Evolutionary conservation across 2,113 vertebrate species (phyloP), one percentile per base, ranked within the genome.

Genomic region (Verasper variegatus): DNA sequence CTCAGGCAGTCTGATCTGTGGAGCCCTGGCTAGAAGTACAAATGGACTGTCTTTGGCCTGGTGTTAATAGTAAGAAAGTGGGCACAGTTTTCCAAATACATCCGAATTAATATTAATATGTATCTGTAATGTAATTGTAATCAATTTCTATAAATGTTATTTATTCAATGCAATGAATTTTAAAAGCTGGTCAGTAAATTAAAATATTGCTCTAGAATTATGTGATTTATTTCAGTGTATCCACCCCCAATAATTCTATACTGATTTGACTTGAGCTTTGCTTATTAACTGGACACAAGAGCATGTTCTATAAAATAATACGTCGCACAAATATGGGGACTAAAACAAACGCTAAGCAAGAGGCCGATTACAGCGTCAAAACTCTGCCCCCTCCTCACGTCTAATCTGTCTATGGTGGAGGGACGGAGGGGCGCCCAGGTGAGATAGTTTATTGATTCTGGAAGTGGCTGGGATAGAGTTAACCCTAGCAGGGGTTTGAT

Each of bases 401-500:
- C 31, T 31, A 31, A 7, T 31, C 31, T 31, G 31, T 31, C 5
- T 31, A 6, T 31, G 31, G 31, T 31, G 31, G 31, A 31, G 31
- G 31, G 31, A 31, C 6, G 31, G 6, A 31, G 31, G 31, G 31
- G 31, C 31, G 31, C 54, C 55, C 79, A 82, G 80, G 80, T 87
- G 82, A 89, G 81, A 77, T 72, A 74, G 62, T 84, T 88, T 85
- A 89, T 86, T 84, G 88, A 89, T 90, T 91, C 71, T 65, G 76
- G 82, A 83, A 83, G 78, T 83, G 80, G 79, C 73, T 64, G 57
- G 42, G 82, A 88, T 84, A 62, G 84, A 74, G 87, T 86, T 86
- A 86, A 88, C 86, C 83, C 84, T 69, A 52, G 83, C 61, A 17
- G 68, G 68, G 58, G 68, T 7, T 74, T 68, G 69, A 81, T 65